These are phyloP conservation scores for Daboia siamensis DNA, from an alignment of 2,113 vertebrate species.

Conservation along the genomic window DNA sequence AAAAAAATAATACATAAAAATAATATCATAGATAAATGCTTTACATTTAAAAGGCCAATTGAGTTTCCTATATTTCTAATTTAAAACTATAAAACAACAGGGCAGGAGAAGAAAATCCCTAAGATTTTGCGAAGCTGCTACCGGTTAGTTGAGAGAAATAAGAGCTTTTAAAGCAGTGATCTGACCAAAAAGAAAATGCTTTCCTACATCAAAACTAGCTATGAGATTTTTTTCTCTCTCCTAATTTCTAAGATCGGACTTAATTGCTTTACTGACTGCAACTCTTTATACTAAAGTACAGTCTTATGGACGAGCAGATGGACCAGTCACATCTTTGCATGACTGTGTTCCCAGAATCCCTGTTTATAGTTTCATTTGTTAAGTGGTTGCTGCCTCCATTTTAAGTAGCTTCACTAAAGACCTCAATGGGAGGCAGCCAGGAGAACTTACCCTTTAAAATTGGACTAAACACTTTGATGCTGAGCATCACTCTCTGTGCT, in stretches of 20 bases:
- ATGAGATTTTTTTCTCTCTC: not conserved
- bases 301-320: slow-evolving; percentile 2
- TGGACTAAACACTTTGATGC: slow-evolving; percentile 37
- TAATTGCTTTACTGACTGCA: not conserved
- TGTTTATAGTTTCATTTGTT: slow-evolving; percentile 9
- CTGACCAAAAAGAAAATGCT: not conserved
- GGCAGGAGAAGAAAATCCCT: not conserved
- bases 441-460: slow-evolving; percentile 26
- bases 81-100: not conserved
- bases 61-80: not conserved
- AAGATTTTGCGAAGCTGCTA: not conserved
- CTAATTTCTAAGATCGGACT: not conserved
- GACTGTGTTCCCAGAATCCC: not conserved
- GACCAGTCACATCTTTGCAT: not conserved
- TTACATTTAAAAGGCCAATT: not conserved
- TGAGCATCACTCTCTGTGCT: slow-evolving; percentile 1
- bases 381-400: slow-evolving; percentile 8
- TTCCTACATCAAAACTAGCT: not conserved
- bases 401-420: slow-evolving; percentile 8
- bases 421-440: not conserved
- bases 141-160: too few relatives aligned
- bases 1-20: not conserved
- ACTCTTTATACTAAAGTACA: not conserved
- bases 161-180: not conserved
- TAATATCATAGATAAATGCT: not conserved